phyloP scores from a whole-genome alignment of 2,797 vertebrate species.

The Acipenser oxyrinchus region DNA sequence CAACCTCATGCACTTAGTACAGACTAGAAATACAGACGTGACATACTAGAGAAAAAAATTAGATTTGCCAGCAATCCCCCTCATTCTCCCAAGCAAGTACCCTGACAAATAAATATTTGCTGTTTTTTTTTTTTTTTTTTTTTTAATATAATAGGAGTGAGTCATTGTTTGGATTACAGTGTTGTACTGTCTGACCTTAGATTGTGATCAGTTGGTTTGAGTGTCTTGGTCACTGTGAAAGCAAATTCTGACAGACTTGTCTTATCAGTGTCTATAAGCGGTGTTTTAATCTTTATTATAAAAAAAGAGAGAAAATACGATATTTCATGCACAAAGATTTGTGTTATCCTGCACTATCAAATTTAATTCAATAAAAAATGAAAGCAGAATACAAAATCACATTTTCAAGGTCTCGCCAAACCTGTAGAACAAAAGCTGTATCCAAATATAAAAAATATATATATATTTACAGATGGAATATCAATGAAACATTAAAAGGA shows the following conservation, averaged over 20 bases:
- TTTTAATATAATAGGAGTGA: conserved; percentile 7
- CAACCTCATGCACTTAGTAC: conserved; percentile 11
- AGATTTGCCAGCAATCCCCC: conserved; percentile 12
- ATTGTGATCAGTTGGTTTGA: conserved; percentile 9
- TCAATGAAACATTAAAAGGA: too few relatives aligned
- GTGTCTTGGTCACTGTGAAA: conserved; percentile 2
- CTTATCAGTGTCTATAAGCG: background rate
- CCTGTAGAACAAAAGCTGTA: conserved; percentile 4
- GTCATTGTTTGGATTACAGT: conserved; percentile 7
- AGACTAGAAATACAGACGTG: conserved; percentile 18
- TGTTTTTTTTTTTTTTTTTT: background rate
- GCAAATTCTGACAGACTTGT: conserved; percentile 6
- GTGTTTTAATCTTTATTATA: conserved; percentile 6
- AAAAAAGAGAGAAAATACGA: background rate
- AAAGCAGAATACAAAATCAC: background rate
- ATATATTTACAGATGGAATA: too few relatives aligned
- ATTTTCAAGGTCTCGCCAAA: conserved; percentile 1
- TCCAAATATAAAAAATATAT: background rate
- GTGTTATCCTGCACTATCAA: too few relatives aligned
- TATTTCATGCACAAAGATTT: too few relatives aligned
- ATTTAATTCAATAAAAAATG: background rate
- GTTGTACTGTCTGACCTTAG: conserved; percentile 7
- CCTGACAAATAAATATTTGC: conserved; percentile 2
- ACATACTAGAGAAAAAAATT: conserved; percentile 5
- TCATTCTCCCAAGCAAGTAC: background rate